Evolutionary conservation across 2,797 vertebrate species (phyloP).

Genomic region (Erithacus rubecula): DNA sequence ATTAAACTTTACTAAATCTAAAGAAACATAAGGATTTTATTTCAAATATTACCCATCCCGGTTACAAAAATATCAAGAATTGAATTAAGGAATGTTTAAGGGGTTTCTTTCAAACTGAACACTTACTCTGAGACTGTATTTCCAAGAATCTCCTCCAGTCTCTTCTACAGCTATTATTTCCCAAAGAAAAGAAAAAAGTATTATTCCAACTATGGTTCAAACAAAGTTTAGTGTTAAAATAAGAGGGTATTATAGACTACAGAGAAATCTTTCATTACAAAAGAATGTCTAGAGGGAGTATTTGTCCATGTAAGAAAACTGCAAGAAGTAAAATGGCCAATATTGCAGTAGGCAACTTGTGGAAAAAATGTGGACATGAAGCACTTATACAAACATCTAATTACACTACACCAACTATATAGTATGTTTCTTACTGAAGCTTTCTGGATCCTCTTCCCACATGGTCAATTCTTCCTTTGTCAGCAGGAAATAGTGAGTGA

Average conservation of each 20-base stretch:
- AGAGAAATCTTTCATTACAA: neutral
- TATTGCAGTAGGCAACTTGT: neutral
- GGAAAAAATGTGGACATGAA: neutral
- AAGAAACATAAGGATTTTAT: neutral
- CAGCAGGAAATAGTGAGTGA: constrained; percentile 94
- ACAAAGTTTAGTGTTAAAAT: neutral
- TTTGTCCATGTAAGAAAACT: neutral
- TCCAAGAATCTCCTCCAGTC: constrained; percentile 97
- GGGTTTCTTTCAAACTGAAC: neutral
- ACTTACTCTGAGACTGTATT: constrained; percentile 95
- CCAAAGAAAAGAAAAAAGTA: neutral
- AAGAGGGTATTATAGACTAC: neutral
- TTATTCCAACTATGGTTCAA: neutral
- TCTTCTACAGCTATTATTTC: constrained; percentile 89
- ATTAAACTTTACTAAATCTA: neutral
- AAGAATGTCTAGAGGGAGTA: neutral
- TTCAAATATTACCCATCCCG: neutral
- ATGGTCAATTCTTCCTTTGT: constrained; percentile 92
- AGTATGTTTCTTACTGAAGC: constrained; percentile 86
- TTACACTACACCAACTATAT: neutral
- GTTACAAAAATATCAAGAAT: neutral
- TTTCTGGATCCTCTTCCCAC: constrained; percentile 99
- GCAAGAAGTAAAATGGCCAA: neutral
- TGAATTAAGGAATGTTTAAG: neutral
- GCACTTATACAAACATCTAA: neutral